Evolutionary conservation across 2,797 vertebrate species (phyloP).

Genomic region (Diglossa cyanea): DNA sequence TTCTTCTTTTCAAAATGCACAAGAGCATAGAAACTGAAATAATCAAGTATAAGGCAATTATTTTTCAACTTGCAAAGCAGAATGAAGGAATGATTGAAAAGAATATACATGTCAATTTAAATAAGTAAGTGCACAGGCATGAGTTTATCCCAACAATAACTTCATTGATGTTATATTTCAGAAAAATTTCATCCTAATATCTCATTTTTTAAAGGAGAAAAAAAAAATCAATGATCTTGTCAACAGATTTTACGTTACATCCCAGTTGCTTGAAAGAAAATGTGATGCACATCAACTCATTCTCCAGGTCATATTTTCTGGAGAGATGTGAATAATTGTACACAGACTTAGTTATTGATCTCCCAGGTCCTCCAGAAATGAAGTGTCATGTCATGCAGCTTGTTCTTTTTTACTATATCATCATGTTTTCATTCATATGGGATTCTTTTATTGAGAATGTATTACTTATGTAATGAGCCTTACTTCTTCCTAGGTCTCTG

Average conservation of each 20-base stretch:
- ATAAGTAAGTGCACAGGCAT: background rate
- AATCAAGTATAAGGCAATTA: background rate
- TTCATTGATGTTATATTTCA: background rate
- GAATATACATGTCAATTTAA: background rate
- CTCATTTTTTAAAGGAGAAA: background rate
- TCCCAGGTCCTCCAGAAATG: background rate
- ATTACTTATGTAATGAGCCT: background rate
- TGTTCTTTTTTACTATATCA: background rate
- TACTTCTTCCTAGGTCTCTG: background rate
- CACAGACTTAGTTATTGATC: background rate
- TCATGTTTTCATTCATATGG: background rate
- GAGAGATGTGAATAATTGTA: constrained; percentile 6
- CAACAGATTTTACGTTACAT: background rate
- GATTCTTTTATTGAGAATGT: background rate
- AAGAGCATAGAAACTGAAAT: background rate
- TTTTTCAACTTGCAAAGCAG: background rate
- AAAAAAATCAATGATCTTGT: background rate
- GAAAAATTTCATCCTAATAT: background rate
- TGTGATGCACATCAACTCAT: background rate
- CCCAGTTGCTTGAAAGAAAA: background rate
- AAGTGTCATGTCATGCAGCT: background rate
- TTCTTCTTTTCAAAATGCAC: background rate
- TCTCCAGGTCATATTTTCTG: background rate
- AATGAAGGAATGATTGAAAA: background rate
- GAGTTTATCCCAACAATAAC: background rate